Base-by-base conservation (phyloP, 2,888 invertebrate genomes). In the Cephus nigrinus region DNA sequence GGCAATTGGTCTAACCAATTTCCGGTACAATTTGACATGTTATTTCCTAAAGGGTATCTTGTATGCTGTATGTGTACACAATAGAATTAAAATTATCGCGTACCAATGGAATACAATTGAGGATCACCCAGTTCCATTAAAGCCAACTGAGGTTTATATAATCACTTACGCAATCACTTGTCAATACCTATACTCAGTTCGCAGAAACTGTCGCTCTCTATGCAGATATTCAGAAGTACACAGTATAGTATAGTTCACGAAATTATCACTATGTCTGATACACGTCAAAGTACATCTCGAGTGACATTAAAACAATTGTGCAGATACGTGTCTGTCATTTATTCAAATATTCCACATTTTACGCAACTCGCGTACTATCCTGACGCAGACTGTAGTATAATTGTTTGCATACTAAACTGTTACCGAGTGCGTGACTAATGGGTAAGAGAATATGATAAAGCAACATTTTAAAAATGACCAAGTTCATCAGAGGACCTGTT, bases 81-180 rank as follows among this genome's bases (percentile, higher is more conserved):
- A 15, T 23, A 9, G 55, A 55, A 23, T 23, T 5, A 55, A 55
- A 55, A 55, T 55, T 23, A 55, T 9, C 23, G 9, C 23, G 55
- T 23, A 55, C 55, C 55, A 23, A 55, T 55, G 23, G 5, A 9
- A 55, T 55, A 55, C 23, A 55, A 55, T 55, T 55, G 23, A 15
- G 9, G 23, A 2, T 55, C 55, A 5, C 23, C 55, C 23, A 55
- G 55, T 23, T 55, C 3, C 71, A 71, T 71, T 31, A 32, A 71
- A 71, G 71, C 71, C 32, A 9, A 30, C 31, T 32, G 71, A 71
- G 71, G 71, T 71, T 71, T 71, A 71, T 33, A 12, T 71, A 71
- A 71, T 71, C 12, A 31, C 3, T 71, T 71, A 71, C 71, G 15
- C 71, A 71, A 71, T 71, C 71, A 31, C 3, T 30, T 33, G 71